Base-by-base conservation (phyloP, 2,888 invertebrate species). In the Idaea biselata region DNA sequence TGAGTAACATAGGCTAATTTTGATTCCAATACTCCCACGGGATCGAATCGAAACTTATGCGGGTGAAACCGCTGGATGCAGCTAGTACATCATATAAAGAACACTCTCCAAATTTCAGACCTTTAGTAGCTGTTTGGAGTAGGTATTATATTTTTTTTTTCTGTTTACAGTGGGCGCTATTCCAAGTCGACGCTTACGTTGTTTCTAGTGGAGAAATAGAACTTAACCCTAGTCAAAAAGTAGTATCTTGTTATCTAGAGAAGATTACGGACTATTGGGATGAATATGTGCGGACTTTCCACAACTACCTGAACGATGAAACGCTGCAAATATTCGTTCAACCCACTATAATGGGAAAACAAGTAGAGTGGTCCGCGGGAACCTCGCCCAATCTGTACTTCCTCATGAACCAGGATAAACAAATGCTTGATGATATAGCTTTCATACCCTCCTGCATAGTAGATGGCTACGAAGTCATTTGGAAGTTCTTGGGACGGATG, bases 291-390 rank as follows among this genome's bases (percentile, higher is more conserved):
- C 90, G 94, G 18, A 93, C 92, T n/a, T 94, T 97, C 18, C 94
- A 94, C 70, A 95, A 96, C 64, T 95, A 95, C 62, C 93, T 97
- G 0, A 94, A 95, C 55, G 97, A 97, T 73, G 88, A 94, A 1
- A 83, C 93, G 18, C 95, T 96, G 74, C 93, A 94, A 73, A 94
- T 95, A 60, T 97, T 97, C 75, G 97, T 96, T 3, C 95, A 95
- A 94, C 97, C 97, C 0, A 94, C 96, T 17, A 96, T 98, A 67
- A 97, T 97, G 93, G 96, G 95, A 17, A 96, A 96, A 76, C 94
- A 95, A 77, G 96, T 97, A 72, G 95, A 96, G 57, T 94, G 96
- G 80, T 94, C 96, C 0, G 95, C 96, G 62, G 96, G 96, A 1
- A 91, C 93, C 32, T 94, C 97, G 0, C 97, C 97, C 0, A 94